Base-by-base conservation (phyloP, 2,113 vertebrate genomes). In the Psittacula cyanocephala region DNA sequence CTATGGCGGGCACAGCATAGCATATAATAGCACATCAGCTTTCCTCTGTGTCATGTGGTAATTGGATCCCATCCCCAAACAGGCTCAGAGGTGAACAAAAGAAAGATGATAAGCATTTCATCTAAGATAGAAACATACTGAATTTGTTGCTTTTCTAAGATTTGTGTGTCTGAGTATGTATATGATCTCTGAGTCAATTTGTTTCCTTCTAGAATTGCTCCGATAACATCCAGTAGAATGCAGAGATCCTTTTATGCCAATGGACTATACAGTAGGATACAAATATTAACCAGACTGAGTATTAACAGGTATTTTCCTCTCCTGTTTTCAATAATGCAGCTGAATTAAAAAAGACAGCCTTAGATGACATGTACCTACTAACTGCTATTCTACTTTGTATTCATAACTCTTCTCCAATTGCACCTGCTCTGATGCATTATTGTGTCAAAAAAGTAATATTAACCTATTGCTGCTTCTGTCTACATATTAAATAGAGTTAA, bases 391-490 rank as follows among this genome's bases (percentile, higher is more conserved):
- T 91, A 39, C 50, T 96, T 93, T 44, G 37, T 96, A 96, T 97
- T 95, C 93, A 88, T 95, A 93, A 86, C 46, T 93, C 71, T 67
- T 86, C n/a, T 75, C 46, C 52, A 46, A 50, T 65, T 94, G 88
- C 90, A 94, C 76, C 91, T 95, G 86, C 85, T 95, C 89, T 67
- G 55, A 63, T 80, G 17, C 59, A 86, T 27, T 85, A 74, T 65
- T 91, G 43, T 91, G 74, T 91, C 93, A 94, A 60, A 64, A 79
- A 95, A 94, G 41, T 75, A 88, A 63, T 93, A 68, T 88, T 86
- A 96, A 86, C 43, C 59, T 89, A 69, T 81, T 94, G 50, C 37
- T 91, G 13, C 46, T 93, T 89, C 75, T 86, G n/a, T 80, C 63
- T 94, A 57, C 63, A 62, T 91, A 57, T 72, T 94, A 86, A 90